Evolutionary conservation across 2,113 vertebrate genomes (phyloP).

Genomic region (Phaethornis superciliosus): DNA sequence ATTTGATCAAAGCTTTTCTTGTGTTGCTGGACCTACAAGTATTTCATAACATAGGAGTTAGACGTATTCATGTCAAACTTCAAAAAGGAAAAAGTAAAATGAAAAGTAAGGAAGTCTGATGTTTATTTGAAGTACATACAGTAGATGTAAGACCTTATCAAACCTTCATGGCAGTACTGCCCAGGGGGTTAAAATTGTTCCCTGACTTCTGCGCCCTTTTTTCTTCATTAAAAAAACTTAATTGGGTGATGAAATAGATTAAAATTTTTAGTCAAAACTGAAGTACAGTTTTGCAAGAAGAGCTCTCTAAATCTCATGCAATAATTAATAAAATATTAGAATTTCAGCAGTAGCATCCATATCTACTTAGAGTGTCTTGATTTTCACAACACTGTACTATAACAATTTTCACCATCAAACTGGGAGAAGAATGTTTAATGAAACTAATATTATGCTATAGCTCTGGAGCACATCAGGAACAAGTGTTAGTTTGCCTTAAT

Average conservation of each 20-base stretch:
- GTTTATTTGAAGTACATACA: not conserved
- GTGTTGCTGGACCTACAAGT: not conserved
- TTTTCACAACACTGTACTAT: not conserved
- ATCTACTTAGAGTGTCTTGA: not conserved
- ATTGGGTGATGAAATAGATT: not conserved
- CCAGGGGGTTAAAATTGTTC: not conserved
- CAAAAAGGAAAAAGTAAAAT: constrained; percentile 12
- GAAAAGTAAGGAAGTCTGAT: not conserved
- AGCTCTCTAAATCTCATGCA: not conserved
- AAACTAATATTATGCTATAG: not conserved
- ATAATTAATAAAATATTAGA: not conserved
- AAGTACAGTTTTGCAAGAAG: not conserved
- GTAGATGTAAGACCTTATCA: not conserved
- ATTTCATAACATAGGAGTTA: not conserved
- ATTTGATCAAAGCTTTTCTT: constrained; percentile 33
- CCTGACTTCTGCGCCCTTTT: not conserved
- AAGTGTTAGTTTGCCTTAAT: not conserved
- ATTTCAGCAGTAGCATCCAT: not conserved
- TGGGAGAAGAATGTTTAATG: not conserved
- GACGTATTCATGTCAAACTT: not conserved
- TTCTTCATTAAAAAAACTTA: not conserved
- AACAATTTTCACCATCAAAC: not conserved
- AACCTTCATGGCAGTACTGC: not conserved
- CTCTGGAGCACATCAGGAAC: not conserved
- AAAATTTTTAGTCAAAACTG: not conserved